Evolutionary conservation across 2,888 invertebrate species (phyloP).

Genomic region (Diaprepes abbreviatus): DNA sequence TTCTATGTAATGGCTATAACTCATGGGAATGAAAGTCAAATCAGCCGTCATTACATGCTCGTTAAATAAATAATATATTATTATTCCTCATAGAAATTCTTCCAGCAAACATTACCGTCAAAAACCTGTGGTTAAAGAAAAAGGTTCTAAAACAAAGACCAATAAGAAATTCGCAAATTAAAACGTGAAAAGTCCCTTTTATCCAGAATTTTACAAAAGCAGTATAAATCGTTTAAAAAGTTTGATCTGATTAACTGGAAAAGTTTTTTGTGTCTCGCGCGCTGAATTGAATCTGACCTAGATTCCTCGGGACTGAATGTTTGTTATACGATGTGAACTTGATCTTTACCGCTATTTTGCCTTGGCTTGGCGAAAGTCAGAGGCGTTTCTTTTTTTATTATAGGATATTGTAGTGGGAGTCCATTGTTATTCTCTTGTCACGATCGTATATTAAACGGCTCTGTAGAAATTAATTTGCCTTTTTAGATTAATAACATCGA

Average conservation of each 20-base stretch:
- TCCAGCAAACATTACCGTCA: too few species aligned
- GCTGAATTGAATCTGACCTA: constrained; percentile 38
- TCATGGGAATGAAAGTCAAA: too few species aligned
- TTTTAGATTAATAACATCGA: too few species aligned
- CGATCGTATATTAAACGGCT: background rate
- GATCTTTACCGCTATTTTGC: constrained; percentile 47
- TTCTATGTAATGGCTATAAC: too few species aligned
- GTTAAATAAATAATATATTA: too few species aligned
- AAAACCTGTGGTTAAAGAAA: too few species aligned
- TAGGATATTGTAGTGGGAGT: constrained; percentile 3
- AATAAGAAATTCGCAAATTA: constrained; percentile 6
- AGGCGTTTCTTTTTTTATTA: constrained; percentile 35
- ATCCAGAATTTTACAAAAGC: constrained; percentile 4
- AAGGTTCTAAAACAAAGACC: too few species aligned
- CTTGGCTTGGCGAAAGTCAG: constrained; percentile 43
- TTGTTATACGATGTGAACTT: constrained; percentile 45
- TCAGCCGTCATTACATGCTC: too few species aligned
- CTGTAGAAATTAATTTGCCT: background rate
- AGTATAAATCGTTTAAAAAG: constrained; percentile 1
- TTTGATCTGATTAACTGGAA: constrained; percentile 27
- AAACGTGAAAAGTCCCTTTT: constrained; percentile 4
- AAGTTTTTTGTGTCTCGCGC: constrained; percentile 34
- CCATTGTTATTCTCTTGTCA: constrained; percentile 12
- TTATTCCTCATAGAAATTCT: too few species aligned
- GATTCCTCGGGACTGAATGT: constrained; percentile 40